phyloP scores from a whole-genome alignment of 2,797 vertebrate genomes.

The Masticophis lateralis region DNA sequence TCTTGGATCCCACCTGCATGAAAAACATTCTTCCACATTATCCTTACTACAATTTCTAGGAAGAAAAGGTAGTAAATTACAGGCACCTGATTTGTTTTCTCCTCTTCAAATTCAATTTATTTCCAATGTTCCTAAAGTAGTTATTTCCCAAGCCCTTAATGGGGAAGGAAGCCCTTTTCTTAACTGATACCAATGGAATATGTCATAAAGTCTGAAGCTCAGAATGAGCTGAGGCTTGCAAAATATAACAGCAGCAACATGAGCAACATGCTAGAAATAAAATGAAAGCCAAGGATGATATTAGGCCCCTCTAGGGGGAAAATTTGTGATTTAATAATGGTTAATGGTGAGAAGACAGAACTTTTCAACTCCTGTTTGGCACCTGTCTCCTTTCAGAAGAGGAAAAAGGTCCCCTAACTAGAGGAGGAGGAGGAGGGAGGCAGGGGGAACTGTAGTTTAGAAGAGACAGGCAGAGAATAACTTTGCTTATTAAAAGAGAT shows the following conservation, averaged over 20 bases:
- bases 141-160: not conserved
- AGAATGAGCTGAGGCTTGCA: not conserved
- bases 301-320: not conserved
- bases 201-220: not conserved
- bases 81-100: not conserved
- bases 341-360: not conserved
- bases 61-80: not conserved
- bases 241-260: not conserved
- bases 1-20: not conserved
- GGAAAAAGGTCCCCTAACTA: no score
- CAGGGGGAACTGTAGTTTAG: not conserved
- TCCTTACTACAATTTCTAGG: not conserved
- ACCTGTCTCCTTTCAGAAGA: no score
- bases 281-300: not conserved
- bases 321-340: not conserved
- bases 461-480: not conserved
- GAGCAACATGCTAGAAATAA: not conserved
- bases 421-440: no score
- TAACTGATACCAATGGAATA: not conserved
- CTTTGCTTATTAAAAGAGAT: not conserved
- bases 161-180: not conserved
- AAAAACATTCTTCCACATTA: not conserved
- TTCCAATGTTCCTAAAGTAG: not conserved
- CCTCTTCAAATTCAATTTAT: not conserved
- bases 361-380: no score